These are phyloP conservation scores for Litoditis marina DNA, from an alignment of 2,888 invertebrate species.

Conservation along the genomic window DNA sequence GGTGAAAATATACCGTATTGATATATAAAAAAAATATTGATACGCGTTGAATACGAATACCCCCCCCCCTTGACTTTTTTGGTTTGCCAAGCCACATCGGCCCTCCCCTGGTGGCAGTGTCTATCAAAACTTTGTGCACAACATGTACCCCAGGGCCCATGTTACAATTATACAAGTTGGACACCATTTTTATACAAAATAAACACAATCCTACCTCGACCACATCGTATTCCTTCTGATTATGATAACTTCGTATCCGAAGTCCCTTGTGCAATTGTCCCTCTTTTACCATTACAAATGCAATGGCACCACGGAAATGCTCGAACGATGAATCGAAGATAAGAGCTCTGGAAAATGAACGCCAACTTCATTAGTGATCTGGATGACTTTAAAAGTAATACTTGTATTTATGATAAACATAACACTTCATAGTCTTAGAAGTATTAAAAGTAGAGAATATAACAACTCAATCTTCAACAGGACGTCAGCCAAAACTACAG, in stretches of 20 bases:
- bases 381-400: too few relatives aligned
- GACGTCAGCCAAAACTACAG: neutral
- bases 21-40: too few relatives aligned
- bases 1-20: too few relatives aligned
- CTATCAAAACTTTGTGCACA: neutral
- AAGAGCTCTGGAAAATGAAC: conserved; percentile 68
- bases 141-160: neutral
- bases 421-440: too few relatives aligned
- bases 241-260: conserved; percentile 72
- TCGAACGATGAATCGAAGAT: conserved; percentile 93
- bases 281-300: conserved; percentile 76
- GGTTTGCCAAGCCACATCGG: too few relatives aligned
- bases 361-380: too few relatives aligned
- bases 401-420: too few relatives aligned
- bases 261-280: conserved; percentile 73
- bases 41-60: too few relatives aligned
- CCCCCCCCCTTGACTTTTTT: too few relatives aligned
- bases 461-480: too few relatives aligned
- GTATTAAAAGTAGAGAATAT: too few relatives aligned
- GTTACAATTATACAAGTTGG: too few relatives aligned
- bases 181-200: neutral
- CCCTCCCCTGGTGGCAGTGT: neutral
- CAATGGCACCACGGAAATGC: conserved; percentile 78
- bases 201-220: conserved; percentile 66
- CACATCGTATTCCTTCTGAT: conserved; percentile 76